phyloP scores from a whole-genome alignment of 2,797 vertebrate genomes.

The Catostomus latipinnis region DNA sequence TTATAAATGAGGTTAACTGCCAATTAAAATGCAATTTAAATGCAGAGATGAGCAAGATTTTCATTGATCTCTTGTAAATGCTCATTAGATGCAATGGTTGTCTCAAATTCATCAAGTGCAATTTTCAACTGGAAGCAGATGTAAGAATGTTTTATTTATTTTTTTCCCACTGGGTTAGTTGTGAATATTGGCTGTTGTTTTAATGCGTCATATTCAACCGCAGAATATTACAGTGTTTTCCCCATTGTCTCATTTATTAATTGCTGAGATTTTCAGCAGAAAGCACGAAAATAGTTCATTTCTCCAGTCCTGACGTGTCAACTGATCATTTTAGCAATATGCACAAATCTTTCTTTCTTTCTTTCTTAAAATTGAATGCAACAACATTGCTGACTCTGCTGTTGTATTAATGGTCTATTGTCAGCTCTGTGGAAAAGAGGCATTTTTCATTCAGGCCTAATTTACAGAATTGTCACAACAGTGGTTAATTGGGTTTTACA shows the following conservation, averaged over 20 bases:
- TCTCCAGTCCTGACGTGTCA: background rate
- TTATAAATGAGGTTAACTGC: no score
- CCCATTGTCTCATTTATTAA: background rate
- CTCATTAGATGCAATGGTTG: background rate
- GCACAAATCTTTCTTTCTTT: background rate
- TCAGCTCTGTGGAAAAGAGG: background rate
- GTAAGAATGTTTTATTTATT: no score
- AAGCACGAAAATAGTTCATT: background rate
- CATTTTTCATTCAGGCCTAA: background rate
- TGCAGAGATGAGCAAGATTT: no score
- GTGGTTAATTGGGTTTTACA: no score
- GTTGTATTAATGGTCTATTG: background rate
- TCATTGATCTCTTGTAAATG: background rate
- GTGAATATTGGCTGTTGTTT: background rate
- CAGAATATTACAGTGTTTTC: background rate
- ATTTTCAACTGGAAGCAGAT: no score
- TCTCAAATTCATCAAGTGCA: background rate
- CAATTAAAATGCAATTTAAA: no score
- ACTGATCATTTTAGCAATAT: background rate
- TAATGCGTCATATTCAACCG: background rate
- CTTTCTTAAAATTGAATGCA: background rate
- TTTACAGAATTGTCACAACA: no score
- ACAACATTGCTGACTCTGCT: background rate
- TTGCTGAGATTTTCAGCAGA: background rate
- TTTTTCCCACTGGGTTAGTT: background rate